A percentile compares a stretch with the other conserved stretches of the same genome.
Evolutionary conservation across 2,113 vertebrate genomes (phyloP).

Genomic region (Apus apus): DNA sequence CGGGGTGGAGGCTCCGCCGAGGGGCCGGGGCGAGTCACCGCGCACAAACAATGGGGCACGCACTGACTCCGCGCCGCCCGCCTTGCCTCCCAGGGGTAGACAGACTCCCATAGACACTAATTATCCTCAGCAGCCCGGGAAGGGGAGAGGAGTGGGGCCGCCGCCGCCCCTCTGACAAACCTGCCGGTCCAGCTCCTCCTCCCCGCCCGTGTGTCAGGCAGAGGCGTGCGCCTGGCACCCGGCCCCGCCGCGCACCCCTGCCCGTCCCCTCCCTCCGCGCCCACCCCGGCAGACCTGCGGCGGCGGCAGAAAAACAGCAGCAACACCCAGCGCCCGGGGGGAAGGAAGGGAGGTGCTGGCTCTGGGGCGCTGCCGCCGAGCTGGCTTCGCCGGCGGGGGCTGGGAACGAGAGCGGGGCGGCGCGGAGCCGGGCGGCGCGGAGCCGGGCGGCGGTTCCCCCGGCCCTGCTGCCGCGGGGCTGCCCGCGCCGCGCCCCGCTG

Average conservation of each 20-base stretch:
- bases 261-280: neutral
- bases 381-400: conserved; percentile 13
- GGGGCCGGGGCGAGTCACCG: conserved; percentile 30
- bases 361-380: conserved; percentile 29
- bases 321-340: conserved; percentile 57
- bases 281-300: conserved; percentile 27
- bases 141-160: neutral
- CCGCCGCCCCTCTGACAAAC: conserved; percentile 12
- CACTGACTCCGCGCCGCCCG: conserved; percentile 32
- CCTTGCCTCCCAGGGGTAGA: conserved; percentile 71
- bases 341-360: conserved; percentile 77
- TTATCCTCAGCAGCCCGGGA: conserved; percentile 60
- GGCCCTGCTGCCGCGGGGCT: neutral
- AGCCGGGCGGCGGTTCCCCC: neutral
- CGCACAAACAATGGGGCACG: conserved; percentile 31
- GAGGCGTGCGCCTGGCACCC: conserved; percentile 62
- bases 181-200: conserved; percentile 67
- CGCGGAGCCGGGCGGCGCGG: neutral
- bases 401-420: conserved; percentile 15
- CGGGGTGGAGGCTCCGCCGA: conserved; percentile 50
- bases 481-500: neutral
- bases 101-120: conserved; percentile 64
- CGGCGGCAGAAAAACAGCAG: conserved; percentile 40
- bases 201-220: conserved; percentile 24
- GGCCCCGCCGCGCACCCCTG: neutral